These are phyloP conservation scores for Columba livia DNA, from an alignment of 2,113 vertebrate species.

Conservation along the genomic window DNA sequence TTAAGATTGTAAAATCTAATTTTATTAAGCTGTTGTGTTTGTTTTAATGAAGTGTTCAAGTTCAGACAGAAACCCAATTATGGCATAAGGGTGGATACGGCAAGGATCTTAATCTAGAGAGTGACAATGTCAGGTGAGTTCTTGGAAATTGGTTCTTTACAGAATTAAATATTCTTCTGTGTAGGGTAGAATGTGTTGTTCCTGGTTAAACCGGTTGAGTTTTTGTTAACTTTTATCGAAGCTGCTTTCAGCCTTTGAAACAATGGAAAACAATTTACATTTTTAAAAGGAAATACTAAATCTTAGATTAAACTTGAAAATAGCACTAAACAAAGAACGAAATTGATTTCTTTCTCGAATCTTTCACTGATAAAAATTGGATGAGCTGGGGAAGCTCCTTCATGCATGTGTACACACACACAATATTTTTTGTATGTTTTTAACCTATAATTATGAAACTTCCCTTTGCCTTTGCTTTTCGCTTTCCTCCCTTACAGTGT, in stretches of 20 bases:
- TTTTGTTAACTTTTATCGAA: background rate
- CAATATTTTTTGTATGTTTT: background rate
- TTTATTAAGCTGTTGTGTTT: conserved; percentile 20
- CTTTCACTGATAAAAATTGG: background rate
- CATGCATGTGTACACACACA: fast-evolving
- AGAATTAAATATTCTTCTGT: background rate
- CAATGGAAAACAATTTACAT: background rate
- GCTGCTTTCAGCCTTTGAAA: background rate
- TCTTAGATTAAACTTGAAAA: background rate
- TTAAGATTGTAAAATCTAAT: background rate
- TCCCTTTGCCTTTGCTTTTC: background rate
- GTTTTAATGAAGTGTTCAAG: conserved; percentile 57
- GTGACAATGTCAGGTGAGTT: conserved; percentile 65
- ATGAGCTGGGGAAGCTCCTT: background rate
- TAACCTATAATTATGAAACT: background rate
- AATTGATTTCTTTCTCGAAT: background rate
- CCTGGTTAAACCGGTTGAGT: background rate
- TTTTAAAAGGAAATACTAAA: background rate
- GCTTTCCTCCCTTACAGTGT: background rate
- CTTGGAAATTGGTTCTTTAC: background rate
- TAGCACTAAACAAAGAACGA: background rate
- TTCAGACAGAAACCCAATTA: conserved; percentile 63
- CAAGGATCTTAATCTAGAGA: conserved; percentile 27
- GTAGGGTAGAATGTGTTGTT: background rate
- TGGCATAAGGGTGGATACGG: background rate